A percentile compares a stretch with the other conserved stretches of the same genome.
Conservation (phyloP, 2,888 invertebrate genomes). For the Venustoraphidia nigricollis region DNA sequence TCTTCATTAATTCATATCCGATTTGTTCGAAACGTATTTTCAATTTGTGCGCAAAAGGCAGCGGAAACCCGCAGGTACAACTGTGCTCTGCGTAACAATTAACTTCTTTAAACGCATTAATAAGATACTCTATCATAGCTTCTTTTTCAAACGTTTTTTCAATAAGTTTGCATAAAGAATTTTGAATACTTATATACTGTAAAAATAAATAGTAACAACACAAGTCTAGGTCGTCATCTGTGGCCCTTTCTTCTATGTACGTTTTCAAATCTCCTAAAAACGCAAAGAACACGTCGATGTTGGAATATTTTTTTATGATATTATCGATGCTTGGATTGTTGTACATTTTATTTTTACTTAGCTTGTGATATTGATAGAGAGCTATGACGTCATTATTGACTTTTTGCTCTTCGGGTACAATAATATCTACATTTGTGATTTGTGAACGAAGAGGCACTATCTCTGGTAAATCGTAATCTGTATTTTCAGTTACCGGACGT, state of each 20-base stretch:
- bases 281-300: slow-evolving; percentile 15
- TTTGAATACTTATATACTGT: slow-evolving; percentile 16
- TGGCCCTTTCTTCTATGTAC: slow-evolving; percentile 15
- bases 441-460: slow-evolving; percentile 14
- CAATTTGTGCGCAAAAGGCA: slow-evolving; percentile 32
- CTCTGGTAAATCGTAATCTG: slow-evolving; percentile 17
- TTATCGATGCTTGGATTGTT: slow-evolving; percentile 19
- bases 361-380: slow-evolving; percentile 22
- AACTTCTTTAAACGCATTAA: slow-evolving; percentile 39
- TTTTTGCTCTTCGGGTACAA: too few relatives aligned
- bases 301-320: slow-evolving; percentile 14
- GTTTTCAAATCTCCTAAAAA: slow-evolving; percentile 17
- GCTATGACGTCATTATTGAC: neutral
- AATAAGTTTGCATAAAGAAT: neutral
- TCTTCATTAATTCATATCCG: slow-evolving; percentile 39
- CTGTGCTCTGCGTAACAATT: slow-evolving; percentile 31
- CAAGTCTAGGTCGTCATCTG: slow-evolving; percentile 14
- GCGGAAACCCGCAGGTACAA: slow-evolving; percentile 44
- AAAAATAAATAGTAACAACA: slow-evolving; percentile 26
- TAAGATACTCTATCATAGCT: slow-evolving; percentile 33
- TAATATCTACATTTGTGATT: slow-evolving; percentile 13
- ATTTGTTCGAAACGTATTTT: slow-evolving; percentile 34
- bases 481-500: slow-evolving; percentile 7
- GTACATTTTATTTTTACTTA: slow-evolving; percentile 23
- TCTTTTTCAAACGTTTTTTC: slow-evolving; percentile 24